Evolutionary conservation across 35 echinoderm and acorn worm genomes (phyloP), one percentile per base, ranked within the genome.

Genomic region (Ophioderma brevispina): DNA sequence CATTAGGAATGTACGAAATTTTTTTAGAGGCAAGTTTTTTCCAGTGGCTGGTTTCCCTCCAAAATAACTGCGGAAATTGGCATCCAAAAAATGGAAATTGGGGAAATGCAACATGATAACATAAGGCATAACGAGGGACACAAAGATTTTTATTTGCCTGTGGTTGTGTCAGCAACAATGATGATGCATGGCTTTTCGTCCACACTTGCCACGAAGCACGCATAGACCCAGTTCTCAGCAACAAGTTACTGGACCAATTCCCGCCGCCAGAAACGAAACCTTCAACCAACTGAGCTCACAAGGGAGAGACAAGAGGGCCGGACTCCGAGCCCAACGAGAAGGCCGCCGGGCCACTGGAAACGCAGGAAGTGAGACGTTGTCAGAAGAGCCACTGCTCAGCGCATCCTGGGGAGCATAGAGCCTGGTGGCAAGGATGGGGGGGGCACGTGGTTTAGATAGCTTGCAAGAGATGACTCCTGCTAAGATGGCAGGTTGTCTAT

Each of bases 221-320:
- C 1, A 78, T 98, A 6, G 93, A 95, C 50, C 82, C 86, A 83
- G 96, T 98, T 1, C 70, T 90, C 35, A 83, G 90, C 30, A 93
- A 98, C 36, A 93, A 94, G 39, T 78, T 98, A 17, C 64, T 98
- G 87, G 96, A 95, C 82, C 93, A 95, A 76, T 78, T 95, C 6
- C 55, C n/a, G 96, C n/a, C 75, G 96, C 38, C 42, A 95, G n/a
- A 41, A 94, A 94, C 75, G 96, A 98, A 52, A 90, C 92, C 76
- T 46, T 92, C n/a, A n/a, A 37, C 15, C 84, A 25, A 92, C 92
- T 85, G 96, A 98, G 79, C 90, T 98, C 0, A 59, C 64, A 80
- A 88, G 52, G 31, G 93, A 95, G 5, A 77, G 91, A 33, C 96
- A 98, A 79, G 90, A 94, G 82, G 79, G n/a, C 96, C 0, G 94